Base-by-base conservation (phyloP, 2,888 invertebrate species). In the Hedya salicella region DNA sequence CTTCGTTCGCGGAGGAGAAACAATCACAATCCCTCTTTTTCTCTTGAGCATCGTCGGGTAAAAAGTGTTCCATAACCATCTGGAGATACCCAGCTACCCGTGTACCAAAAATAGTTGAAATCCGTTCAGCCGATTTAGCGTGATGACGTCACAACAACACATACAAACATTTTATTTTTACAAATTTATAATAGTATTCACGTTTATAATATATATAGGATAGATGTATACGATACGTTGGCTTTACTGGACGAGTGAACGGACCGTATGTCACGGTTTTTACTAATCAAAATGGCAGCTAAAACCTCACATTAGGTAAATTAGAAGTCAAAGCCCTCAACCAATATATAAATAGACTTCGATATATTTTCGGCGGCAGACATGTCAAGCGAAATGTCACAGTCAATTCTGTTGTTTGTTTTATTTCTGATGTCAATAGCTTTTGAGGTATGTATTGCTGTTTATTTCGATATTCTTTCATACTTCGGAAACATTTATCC, bases 341-440 rank as follows among this genome's bases (percentile, higher is more conserved):
- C 21, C 2, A n/a, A 16, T 60, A 6, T 25, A 16, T 14, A 49
- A 25, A 14, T 25, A 16, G 14, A 25, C 48, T 30, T 6, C 11
- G 11, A 52, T 17, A 30, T n/a, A 14, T 1, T 6, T 21, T 9
- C 50, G 2, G 16, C 62, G 32, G 4, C 11, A 19, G 4, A n/a
- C 32, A 44, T 6, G 39, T 25, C 2, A 21, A 25, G 30, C 17
- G 30, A 19, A 17, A 54, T 62, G 62, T 39, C 17, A 11, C 46
- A 39, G 17, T 17, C 16, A 16, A 1, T 30, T 48, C 5, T 44
- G 14, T 14, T 54, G 2, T 48, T 46, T 25, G 25, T 40, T 16
- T 39, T 61, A 19, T 61, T 62, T n/a, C 3, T 50, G 14, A 21
- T 49, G n/a, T 39, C 16, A 6, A 11, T 54, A 13, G 36, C 39